phyloP scores from a whole-genome alignment of 2,888 invertebrate species.

The Serripes groenlandicus region DNA sequence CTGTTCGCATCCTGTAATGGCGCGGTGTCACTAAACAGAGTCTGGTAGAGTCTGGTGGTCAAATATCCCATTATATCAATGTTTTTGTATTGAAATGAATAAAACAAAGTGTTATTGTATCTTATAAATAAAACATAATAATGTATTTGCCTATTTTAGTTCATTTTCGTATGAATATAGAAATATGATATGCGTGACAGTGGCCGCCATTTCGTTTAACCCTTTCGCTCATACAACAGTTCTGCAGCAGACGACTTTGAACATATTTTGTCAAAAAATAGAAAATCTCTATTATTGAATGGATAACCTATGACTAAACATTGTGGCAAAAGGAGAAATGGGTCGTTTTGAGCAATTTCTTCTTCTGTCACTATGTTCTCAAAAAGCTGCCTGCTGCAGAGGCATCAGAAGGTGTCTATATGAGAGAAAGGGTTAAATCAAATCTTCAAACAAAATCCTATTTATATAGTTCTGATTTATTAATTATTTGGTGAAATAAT shows the following conservation, averaged over 20 bases:
- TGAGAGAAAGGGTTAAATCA: background rate
- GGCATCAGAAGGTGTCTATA: background rate
- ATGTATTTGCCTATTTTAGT: too few species aligned
- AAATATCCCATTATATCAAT: too few species aligned
- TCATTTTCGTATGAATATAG: background rate
- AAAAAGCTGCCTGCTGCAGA: too few species aligned
- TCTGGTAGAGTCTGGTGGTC: too few species aligned
- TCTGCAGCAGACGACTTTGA: background rate
- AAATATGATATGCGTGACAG: background rate
- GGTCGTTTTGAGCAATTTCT: background rate
- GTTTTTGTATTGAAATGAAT: too few species aligned
- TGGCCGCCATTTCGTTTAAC: too few species aligned
- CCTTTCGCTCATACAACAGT: background rate
- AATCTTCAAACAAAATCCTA: background rate
- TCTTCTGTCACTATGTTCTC: background rate
- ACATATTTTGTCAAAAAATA: background rate
- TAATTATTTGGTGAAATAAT: background rate
- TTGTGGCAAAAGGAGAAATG: background rate
- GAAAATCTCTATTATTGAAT: background rate
- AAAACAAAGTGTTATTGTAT: too few species aligned
- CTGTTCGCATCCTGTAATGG: too few species aligned
- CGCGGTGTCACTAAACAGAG: too few species aligned
- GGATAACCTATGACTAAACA: too few species aligned
- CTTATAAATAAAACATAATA: too few species aligned
- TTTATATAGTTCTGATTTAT: background rate